Evolutionary conservation across 2,888 invertebrate genomes (phyloP).

Genomic region (Ctena decussata): DNA sequence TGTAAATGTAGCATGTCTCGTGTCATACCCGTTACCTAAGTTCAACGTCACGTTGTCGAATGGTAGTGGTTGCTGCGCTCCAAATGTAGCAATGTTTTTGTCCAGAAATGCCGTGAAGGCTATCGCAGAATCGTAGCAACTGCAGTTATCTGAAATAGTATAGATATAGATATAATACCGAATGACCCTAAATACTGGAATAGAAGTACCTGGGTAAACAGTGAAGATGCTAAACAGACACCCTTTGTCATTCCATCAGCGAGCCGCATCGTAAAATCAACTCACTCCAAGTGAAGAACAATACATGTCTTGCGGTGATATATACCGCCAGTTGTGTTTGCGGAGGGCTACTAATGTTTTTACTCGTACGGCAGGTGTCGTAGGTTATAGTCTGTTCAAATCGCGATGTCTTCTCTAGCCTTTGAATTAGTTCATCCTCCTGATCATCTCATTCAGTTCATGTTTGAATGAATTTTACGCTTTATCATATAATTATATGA

Average conservation of each 20-base stretch:
- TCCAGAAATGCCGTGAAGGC: constrained; percentile 61
- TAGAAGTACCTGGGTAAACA: not conserved
- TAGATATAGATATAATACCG: not conserved
- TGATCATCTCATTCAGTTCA: too few species aligned
- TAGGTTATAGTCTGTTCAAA: too few species aligned
- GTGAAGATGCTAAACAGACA: not conserved
- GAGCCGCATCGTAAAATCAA: not conserved
- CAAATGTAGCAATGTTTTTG: constrained; percentile 42
- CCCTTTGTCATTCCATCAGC: not conserved
- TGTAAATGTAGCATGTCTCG: constrained; percentile 79
- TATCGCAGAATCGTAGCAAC: constrained; percentile 34
- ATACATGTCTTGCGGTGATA: not conserved
- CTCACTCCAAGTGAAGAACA: not conserved
- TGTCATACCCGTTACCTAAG: constrained; percentile 79
- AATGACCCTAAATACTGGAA: not conserved
- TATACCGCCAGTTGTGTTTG: too few species aligned
- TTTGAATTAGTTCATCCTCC: too few species aligned
- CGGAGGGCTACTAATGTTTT: too few species aligned
- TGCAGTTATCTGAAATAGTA: constrained; percentile 38
- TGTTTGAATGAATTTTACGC: too few species aligned
- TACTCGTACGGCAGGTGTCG: too few species aligned
- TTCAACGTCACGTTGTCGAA: constrained; percentile 84
- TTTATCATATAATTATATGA: too few species aligned
- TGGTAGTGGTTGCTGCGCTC: constrained; percentile 62
- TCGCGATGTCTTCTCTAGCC: too few species aligned